Base-by-base conservation (phyloP, 2,113 vertebrate genomes). In the Nycticebus coucang region DNA sequence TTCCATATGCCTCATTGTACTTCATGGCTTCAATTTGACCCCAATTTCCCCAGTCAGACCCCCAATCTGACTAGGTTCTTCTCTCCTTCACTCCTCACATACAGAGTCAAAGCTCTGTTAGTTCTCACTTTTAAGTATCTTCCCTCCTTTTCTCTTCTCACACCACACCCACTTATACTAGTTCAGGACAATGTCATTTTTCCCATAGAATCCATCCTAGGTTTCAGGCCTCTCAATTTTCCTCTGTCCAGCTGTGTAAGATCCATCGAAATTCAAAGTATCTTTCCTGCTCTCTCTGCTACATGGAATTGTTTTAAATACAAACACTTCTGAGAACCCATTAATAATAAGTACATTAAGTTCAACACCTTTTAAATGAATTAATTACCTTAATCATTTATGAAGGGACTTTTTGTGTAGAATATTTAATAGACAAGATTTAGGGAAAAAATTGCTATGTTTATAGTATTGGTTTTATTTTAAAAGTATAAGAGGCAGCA, bases 391-490 rank as follows among this genome's bases (percentile, higher is more conserved):
- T 59, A 60, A 59, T 62, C 28, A 24, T 92, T 78, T 21, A 53
- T 50, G 5, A 95, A 88, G 21, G 30, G 30, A 12, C 26, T 74
- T 22, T 77, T 86, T 62, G 24, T 26, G 33, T 90, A 50, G 74
- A 57, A 91, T 93, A 89, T 77, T 93, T 93, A 87, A 50, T 87
- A 77, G 68, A 45, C 7, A 90, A 89, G 50, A 66, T 75, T 84
- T 90, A 33, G n/a, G 75, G 66, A 69, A 5, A 59, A 21, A 7
- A 15, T 94, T 84, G 6, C 66, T 85, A 85, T 64, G 30, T 91
- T 97, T 79, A 50, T 71, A 87, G 53, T 35, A 94, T 75, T 7
- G 28, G 26, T 71, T 90, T 90, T 37, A 62, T 69, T 87, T 94
- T 74, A 30, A 91, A 87, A 84, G 60, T 87, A 55, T 4, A 19